These are phyloP conservation scores for Pegoplata infirma DNA, from an alignment of 2,888 invertebrate genomes.

Conservation along the genomic window DNA sequence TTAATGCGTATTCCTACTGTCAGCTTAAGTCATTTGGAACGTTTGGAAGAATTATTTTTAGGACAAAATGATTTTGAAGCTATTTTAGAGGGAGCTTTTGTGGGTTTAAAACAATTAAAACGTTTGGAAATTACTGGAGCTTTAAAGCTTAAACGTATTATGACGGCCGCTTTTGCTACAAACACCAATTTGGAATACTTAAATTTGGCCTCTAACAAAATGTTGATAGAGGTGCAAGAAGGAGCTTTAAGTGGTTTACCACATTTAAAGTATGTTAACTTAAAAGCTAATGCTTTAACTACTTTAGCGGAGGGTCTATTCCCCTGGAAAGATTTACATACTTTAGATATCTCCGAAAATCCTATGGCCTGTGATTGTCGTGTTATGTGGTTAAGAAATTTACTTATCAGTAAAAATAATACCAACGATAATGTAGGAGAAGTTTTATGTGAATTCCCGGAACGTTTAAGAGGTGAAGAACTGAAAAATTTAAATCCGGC, in stretches of 20 bases:
- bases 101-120: conserved; percentile 87
- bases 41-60: conserved; percentile 88
- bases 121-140: conserved; percentile 89
- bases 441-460: conserved; percentile 86
- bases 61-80: conserved; percentile 89
- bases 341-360: conserved; percentile 89
- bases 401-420: conserved; percentile 79
- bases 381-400: conserved; percentile 87
- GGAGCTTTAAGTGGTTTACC: conserved; percentile 90
- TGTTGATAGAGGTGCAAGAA: conserved; percentile 86
- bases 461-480: conserved; percentile 85
- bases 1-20: conserved; percentile 86
- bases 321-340: conserved; percentile 87
- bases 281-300: conserved; percentile 88
- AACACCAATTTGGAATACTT: conserved; percentile 90
- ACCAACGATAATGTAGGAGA: conserved; percentile 74
- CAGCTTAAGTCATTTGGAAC: conserved; percentile 84
- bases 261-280: conserved; percentile 86
- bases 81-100: conserved; percentile 87
- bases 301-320: conserved; percentile 88
- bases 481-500: conserved; percentile 85
- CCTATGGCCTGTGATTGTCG: conserved; percentile 90
- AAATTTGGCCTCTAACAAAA: conserved; percentile 87
- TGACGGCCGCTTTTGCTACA: conserved; percentile 88
- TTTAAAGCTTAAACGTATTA: conserved; percentile 84